These are phyloP conservation scores for Eulimnadia texana DNA, from an alignment of 1,140 invertebrate genomes.

Conservation along the genomic window DNA sequence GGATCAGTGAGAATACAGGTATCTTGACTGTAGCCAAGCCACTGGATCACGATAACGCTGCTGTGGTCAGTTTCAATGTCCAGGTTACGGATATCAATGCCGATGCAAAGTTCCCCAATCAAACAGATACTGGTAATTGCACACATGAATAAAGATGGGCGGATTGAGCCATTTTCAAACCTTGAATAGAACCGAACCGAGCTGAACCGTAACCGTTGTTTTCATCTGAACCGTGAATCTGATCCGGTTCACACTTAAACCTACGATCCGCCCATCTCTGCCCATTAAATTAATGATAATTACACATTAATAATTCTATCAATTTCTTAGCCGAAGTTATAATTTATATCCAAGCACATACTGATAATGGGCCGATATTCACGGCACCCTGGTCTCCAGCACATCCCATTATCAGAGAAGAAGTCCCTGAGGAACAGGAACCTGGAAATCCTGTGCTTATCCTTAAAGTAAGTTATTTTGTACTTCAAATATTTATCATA, in stretches of 20 bases:
- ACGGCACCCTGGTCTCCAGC: constrained; percentile 36
- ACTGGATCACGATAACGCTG: constrained; percentile 59
- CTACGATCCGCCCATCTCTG: no score
- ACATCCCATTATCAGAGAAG: constrained; percentile 45
- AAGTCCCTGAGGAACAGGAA: constrained; percentile 58
- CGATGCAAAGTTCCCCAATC: constrained; percentile 44
- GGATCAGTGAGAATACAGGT: constrained; percentile 49
- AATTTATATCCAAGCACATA: constrained; percentile 61
- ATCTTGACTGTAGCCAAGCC: constrained; percentile 50
- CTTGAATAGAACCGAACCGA: no score
- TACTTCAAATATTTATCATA: no score
- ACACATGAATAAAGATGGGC: no score
- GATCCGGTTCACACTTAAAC: not conserved
- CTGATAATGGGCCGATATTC: constrained; percentile 62
- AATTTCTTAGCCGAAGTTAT: constrained; percentile 44
- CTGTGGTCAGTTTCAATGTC: constrained; percentile 62
- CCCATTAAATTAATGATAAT: no score
- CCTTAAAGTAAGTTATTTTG: constrained; percentile 15
- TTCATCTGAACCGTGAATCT: not conserved
- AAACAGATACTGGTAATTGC: constrained; percentile 37
- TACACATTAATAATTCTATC: not conserved
- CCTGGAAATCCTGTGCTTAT: constrained; percentile 59
- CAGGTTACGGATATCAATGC: constrained; percentile 56
- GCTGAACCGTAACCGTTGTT: not conserved
- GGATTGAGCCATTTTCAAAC: no score